phyloP scores from a whole-genome alignment of 2,888 invertebrate species.

The Synergus laeviventris region DNA sequence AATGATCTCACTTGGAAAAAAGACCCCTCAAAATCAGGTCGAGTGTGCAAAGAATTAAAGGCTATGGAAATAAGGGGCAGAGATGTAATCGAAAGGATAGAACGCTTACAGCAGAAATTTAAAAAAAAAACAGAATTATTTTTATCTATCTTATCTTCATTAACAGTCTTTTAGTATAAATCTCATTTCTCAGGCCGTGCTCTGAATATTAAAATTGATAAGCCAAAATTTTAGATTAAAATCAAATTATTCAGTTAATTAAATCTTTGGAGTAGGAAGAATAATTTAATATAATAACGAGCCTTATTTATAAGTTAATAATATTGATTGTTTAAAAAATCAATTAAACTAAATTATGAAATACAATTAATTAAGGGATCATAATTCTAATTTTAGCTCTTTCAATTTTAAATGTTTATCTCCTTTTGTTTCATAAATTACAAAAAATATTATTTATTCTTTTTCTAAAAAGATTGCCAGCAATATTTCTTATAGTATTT shows the following conservation, averaged over 20 bases:
- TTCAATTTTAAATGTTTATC: no score
- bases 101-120: background rate
- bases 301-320: background rate
- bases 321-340: no score
- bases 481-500: background rate
- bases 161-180: background rate
- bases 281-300: background rate
- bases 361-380: background rate
- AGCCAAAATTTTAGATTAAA: background rate
- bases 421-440: no score
- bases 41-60: background rate
- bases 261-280: background rate
- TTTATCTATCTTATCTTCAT: background rate
- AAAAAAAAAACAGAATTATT: background rate
- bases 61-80: background rate
- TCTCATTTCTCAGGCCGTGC: background rate
- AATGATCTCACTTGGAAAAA: constrained; percentile 3
- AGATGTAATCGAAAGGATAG: background rate
- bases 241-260: background rate
- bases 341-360: no score
- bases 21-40: background rate
- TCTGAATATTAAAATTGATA: background rate
- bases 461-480: background rate
- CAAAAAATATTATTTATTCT: background rate
- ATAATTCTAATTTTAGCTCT: background rate